phyloP scores from a whole-genome alignment of 2,113 vertebrate species.

The Tenebrosternarchus preto region DNA sequence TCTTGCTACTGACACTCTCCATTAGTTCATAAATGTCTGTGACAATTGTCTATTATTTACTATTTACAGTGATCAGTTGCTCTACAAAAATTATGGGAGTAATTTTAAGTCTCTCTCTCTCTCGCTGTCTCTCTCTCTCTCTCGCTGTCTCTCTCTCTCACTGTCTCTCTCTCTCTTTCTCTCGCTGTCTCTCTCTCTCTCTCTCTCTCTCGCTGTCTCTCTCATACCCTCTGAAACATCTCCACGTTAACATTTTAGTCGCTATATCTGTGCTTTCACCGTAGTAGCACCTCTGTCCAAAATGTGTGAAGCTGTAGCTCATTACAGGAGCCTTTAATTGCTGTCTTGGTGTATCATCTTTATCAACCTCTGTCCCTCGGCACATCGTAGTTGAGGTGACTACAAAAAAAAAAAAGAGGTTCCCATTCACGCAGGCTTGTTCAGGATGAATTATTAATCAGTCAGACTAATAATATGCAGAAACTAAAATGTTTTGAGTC shows the following conservation, averaged over 20 bases:
- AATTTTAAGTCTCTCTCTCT: too few species aligned
- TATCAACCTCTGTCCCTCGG: conserved; percentile 29
- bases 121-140: too few species aligned
- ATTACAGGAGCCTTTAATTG: conserved; percentile 44
- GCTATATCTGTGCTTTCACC: background rate
- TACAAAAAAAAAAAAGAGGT: conserved; percentile 29
- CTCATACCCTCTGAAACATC: background rate
- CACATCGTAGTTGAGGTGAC: conserved; percentile 6
- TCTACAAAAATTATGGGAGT: too few species aligned
- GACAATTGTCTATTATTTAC: background rate
- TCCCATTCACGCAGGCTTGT: conserved; percentile 40
- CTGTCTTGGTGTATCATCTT: conserved; percentile 45
- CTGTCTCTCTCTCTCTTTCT: too few species aligned
- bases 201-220: too few species aligned
- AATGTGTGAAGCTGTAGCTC: conserved; percentile 29
- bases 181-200: too few species aligned
- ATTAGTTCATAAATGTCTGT: background rate
- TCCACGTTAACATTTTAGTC: background rate
- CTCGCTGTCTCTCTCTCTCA: too few species aligned
- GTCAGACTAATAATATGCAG: conserved; percentile 49
- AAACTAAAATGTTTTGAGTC: conserved; percentile 55
- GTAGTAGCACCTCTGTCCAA: background rate
- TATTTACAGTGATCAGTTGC: too few species aligned
- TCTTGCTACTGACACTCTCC: background rate
- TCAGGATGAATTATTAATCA: conserved; percentile 58